Evolutionary conservation across 2,797 vertebrate species (phyloP).

Genomic region (Carapus acus): DNA sequence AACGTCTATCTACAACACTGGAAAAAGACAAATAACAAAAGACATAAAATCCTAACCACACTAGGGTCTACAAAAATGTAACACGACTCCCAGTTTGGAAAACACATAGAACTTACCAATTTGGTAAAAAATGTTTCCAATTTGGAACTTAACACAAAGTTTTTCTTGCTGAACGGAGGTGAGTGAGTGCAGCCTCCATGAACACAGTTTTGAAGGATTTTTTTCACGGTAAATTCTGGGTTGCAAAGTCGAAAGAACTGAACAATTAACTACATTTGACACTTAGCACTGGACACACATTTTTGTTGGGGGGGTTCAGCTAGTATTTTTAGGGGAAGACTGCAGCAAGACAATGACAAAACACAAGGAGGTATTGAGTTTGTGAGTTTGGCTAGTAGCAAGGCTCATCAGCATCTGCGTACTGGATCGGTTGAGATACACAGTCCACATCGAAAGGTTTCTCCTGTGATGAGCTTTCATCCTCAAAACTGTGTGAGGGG

Average conservation of each 20-base stretch:
- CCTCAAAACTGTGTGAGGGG: conserved; percentile 67
- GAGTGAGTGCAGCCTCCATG: conserved; percentile 47
- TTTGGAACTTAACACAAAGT: conserved; percentile 87
- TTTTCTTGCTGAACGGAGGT: conserved; percentile 67
- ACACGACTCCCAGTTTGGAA: conserved; percentile 81
- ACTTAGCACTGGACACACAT: conserved; percentile 22
- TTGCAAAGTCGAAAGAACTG: conserved; percentile 7
- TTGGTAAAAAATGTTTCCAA: conserved; percentile 99
- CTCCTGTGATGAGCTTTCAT: conserved; percentile 69
- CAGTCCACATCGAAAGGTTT: conserved; percentile 91
- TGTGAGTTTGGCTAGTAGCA: conserved; percentile 42
- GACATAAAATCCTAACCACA: conserved; percentile 13
- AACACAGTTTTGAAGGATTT: conserved; percentile 30
- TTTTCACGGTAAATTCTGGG: conserved; percentile 7
- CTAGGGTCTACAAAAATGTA: conserved; percentile 56
- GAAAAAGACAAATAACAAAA: conserved; percentile 19
- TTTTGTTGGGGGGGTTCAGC: conserved; percentile 9
- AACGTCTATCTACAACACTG: conserved; percentile 43
- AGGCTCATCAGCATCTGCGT: conserved; percentile 79
- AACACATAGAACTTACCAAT: conserved; percentile 91
- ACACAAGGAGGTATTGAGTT: neutral
- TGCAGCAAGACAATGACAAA: conserved; percentile 6
- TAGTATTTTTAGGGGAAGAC: conserved; percentile 9
- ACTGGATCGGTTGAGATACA: conserved; percentile 84
- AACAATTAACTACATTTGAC: conserved; percentile 3